Percentiles rank a stretch among this genome's conserved stretches.
Conservation (phyloP, 2,113 vertebrate species). For the Circaetus gallicus region DNA sequence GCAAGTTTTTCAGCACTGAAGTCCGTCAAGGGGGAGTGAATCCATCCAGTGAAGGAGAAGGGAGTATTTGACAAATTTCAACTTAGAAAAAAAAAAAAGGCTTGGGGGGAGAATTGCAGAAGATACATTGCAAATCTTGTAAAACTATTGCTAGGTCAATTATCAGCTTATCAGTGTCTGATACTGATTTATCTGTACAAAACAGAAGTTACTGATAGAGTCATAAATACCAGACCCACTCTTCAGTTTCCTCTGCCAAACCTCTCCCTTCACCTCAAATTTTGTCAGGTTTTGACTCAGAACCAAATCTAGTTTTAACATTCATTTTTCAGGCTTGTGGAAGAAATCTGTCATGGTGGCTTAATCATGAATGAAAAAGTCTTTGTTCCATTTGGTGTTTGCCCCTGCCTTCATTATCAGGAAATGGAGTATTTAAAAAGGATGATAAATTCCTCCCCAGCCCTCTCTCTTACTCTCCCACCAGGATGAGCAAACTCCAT, state of each 20-base stretch:
- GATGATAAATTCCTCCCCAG: not conserved
- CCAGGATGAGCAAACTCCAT: not conserved
- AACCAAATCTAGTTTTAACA: not conserved
- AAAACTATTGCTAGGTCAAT: not conserved
- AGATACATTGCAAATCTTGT: not conserved
- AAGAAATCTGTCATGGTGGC: not conserved
- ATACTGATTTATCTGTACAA: not conserved
- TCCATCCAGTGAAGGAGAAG: not conserved
- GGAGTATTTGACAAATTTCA: not conserved
- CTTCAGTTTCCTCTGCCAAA: not conserved
- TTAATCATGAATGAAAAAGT: not conserved
- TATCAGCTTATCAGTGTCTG: not conserved
- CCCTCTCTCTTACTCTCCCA: not conserved
- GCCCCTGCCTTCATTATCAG: not conserved
- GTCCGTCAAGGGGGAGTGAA: not conserved
- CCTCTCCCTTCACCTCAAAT: not conserved
- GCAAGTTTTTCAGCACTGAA: not conserved
- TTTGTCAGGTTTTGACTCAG: not conserved
- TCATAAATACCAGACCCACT: not conserved
- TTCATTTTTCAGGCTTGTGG: not conserved
- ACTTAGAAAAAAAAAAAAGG: not conserved
- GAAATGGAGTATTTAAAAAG: not conserved
- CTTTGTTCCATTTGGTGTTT: not conserved
- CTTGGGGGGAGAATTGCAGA: fast-evolving
- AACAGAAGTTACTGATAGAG: not conserved